Percentiles rank a stretch among this genome's conserved stretches.
phyloP scores from a whole-genome alignment of 2,113 vertebrate species.

The Cynocephalus volans region DNA sequence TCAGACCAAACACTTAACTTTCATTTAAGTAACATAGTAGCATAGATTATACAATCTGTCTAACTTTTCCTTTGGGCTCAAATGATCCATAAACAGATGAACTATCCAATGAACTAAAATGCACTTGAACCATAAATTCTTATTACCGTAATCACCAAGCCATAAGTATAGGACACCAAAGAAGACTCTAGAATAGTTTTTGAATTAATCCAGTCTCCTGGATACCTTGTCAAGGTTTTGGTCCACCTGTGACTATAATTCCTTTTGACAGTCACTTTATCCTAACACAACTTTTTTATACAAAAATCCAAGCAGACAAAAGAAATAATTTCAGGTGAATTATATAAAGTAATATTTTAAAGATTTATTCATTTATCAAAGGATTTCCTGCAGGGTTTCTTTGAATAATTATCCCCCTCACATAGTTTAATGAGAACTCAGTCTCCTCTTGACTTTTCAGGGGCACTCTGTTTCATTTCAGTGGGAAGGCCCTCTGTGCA shows the following conservation, averaged over 20 bases:
- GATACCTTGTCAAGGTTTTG: conserved; percentile 10
- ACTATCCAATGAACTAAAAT: not conserved
- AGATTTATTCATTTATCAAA: conserved; percentile 4
- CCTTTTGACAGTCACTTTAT: conserved; percentile 43
- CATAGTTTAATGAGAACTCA: not conserved
- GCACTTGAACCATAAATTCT: not conserved
- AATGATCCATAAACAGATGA: not conserved
- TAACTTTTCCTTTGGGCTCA: conserved; percentile 26
- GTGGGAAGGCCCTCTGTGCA: not conserved
- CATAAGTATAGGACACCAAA: not conserved
- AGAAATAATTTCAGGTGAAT: conserved; percentile 53
- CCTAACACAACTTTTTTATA: not conserved
- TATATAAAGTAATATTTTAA: conserved; percentile 16
- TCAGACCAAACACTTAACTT: not conserved
- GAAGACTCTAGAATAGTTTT: not conserved
- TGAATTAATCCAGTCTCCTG: conserved; percentile 18
- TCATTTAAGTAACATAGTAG: conserved; percentile 22
- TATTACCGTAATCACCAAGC: not conserved
- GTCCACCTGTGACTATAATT: not conserved
- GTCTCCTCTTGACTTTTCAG: not conserved
- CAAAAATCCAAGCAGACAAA: conserved; percentile 49
- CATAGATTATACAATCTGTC: not conserved
- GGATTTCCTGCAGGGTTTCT: conserved; percentile 19
- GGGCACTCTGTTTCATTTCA: not conserved
- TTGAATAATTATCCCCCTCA: not conserved